phyloP scores from a whole-genome alignment of 2,888 invertebrate species.

The Agrochola circellaris region DNA sequence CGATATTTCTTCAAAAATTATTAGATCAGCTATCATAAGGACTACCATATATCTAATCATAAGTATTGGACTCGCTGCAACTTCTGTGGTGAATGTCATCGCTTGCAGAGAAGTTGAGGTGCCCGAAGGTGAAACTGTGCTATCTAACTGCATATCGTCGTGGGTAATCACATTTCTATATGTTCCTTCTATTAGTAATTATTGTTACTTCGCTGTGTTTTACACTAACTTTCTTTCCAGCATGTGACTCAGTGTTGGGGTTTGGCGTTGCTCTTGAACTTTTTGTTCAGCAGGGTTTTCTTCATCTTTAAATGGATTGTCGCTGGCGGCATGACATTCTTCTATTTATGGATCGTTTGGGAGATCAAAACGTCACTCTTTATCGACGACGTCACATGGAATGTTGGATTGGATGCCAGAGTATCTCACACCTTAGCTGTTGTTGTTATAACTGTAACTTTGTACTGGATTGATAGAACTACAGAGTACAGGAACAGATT shows the following conservation, averaged over 20 bases:
- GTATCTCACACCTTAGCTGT: slow-evolving; percentile 94
- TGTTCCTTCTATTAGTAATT: not conserved
- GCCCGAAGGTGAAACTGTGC: slow-evolving; percentile 72
- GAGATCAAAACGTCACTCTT: slow-evolving; percentile 90
- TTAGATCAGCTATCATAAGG: slow-evolving; percentile 91
- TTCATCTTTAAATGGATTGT: slow-evolving; percentile 95
- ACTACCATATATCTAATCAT: slow-evolving; percentile 93
- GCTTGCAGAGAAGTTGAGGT: slow-evolving; percentile 80
- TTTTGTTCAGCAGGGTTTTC: slow-evolving; percentile 96
- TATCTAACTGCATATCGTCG: slow-evolving; percentile 88
- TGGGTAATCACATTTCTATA: slow-evolving; percentile 83
- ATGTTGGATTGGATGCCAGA: slow-evolving; percentile 92
- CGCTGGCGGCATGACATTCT: slow-evolving; percentile 91
- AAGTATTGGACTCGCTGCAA: slow-evolving; percentile 91
- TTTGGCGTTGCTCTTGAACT: slow-evolving; percentile 92
- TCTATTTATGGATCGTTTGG: slow-evolving; percentile 93
- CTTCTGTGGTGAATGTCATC: slow-evolving; percentile 92
- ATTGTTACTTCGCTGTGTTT: slow-evolving; percentile 24
- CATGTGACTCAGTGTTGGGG: slow-evolving; percentile 94
- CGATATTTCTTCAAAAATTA: slow-evolving; percentile 91
- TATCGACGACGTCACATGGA: slow-evolving; percentile 92
- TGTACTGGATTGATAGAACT: slow-evolving; percentile 96
- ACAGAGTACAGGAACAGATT: slow-evolving; percentile 97
- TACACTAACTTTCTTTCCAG: slow-evolving; percentile 83
- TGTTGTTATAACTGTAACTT: slow-evolving; percentile 93